Conservation (phyloP, 2,797 vertebrate genomes). For the Picus viridis region DNA sequence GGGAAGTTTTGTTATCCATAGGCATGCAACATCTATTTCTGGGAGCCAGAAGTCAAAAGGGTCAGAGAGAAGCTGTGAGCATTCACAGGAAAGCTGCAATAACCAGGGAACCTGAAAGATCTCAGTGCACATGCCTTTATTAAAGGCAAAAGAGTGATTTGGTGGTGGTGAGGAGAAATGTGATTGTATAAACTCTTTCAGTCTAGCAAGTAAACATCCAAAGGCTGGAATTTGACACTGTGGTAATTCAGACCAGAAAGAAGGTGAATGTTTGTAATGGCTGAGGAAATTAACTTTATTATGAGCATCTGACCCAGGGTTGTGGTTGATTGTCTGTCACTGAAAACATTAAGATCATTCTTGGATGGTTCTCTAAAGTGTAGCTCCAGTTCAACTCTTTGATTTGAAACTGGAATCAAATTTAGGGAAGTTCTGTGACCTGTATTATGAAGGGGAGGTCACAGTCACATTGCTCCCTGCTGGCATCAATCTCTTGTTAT, state of each 20-base stretch:
- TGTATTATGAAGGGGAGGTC: not conserved
- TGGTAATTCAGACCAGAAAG: slow-evolving; percentile 52
- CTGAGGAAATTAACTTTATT: slow-evolving; percentile 28
- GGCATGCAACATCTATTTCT: not conserved
- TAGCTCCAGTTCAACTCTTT: slow-evolving; percentile 7
- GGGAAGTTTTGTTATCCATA: not conserved
- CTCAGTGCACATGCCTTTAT: not conserved
- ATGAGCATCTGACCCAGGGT: not conserved
- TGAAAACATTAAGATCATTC: slow-evolving; percentile 25
- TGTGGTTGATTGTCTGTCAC: not conserved
- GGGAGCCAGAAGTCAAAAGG: not conserved
- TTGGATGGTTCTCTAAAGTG: not conserved
- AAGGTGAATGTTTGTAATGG: slow-evolving; percentile 55
- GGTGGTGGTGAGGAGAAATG: not conserved
- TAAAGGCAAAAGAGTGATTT: slow-evolving; percentile 10
- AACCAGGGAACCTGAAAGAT: not conserved
- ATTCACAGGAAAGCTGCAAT: not conserved
- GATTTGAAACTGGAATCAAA: slow-evolving; percentile 27
- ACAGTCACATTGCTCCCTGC: slow-evolving; percentile 3
- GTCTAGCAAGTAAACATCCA: not conserved
- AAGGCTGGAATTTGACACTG: slow-evolving; percentile 36
- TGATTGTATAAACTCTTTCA: slow-evolving; percentile 4
- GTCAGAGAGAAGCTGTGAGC: not conserved
- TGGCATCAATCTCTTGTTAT: not conserved
- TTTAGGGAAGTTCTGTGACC: not conserved